Conservation (phyloP, 2,888 invertebrate species). For the Danaus chrysippus region DNA sequence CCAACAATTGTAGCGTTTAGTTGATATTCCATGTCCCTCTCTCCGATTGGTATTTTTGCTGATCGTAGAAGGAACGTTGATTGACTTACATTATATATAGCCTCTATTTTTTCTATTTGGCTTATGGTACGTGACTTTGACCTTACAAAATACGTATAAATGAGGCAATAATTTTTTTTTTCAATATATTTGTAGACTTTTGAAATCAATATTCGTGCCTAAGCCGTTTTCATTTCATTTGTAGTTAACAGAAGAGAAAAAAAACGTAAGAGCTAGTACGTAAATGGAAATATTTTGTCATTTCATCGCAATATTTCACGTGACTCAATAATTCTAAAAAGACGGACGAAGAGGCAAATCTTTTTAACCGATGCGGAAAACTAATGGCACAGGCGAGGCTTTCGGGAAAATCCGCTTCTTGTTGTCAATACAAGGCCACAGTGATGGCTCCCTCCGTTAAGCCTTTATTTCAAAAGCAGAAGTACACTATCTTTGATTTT, state of each 20-base stretch:
- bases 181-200: not conserved
- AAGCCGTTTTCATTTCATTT: not conserved
- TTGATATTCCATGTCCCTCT: not conserved
- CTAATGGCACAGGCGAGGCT: constrained; percentile 78
- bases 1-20: constrained; percentile 19
- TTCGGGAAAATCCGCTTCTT: constrained; percentile 76
- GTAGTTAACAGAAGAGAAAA: not conserved
- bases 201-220: not conserved
- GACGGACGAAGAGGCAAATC: constrained; percentile 70
- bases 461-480: constrained; percentile 73
- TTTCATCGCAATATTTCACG: constrained; percentile 62
- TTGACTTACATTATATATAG: too few relatives aligned
- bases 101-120: too few relatives aligned
- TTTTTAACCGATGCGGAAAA: constrained; percentile 78
- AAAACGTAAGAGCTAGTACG: constrained; percentile 19
- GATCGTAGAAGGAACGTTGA: too few relatives aligned
- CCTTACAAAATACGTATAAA: not conserved
- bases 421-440: constrained; percentile 77
- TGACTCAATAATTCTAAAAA: constrained; percentile 71
- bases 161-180: not conserved
- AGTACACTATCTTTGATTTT: constrained; percentile 72
- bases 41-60: too few relatives aligned
- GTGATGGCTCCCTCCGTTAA: constrained; percentile 74
- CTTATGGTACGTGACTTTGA: not conserved
- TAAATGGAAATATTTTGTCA: constrained; percentile 41